Evolutionary conservation across 2,888 invertebrate genomes (phyloP), one percentile per base, ranked within the genome.

Genomic region (Pomacea canaliculata): DNA sequence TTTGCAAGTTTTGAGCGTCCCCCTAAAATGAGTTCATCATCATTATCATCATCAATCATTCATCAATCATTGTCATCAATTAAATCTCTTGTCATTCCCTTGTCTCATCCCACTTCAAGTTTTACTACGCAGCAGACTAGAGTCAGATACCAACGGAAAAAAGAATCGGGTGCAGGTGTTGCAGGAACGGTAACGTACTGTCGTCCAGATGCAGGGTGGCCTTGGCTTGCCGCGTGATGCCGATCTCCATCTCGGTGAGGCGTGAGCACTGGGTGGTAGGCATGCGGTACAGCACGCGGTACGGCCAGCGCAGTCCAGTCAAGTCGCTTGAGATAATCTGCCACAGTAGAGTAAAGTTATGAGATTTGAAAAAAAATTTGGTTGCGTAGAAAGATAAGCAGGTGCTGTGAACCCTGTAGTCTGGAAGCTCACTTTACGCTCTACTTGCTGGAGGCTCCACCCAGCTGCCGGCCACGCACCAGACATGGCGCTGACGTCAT

Each of bases 321-420:
- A 83, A 78, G 63, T 83, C 83, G 70, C 82, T 84, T 7, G 85
- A 83, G 13, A 86, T 75, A 10, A 86, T 81, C 86, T 86, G 80
- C 9, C 72, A 62, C n/a, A 18, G 37, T 5, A 37, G 37, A 37
- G 37, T 3, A 5, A 1, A 23, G 59, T 67, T 67, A 1, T 16
- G 16, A 67, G 37, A 67, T 16, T n/a, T 5, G 16, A 27, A 23
- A n/a, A n/a, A 16, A 5, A 37, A 37, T 37, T 1, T 5, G 37
- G 37, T 5, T 37, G 37, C 37, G 37, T 37, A 37, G 5, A 37
- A 37, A 37, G 37, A 37, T 37, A 37, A 5, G 37, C 37, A 37
- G 37, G 4, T 37, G 37, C 37, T 5, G 5, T 5, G 37, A 37
- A 1, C 37, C 37, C 37, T 37, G 37, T 37, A 5, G 37, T 37